Evolutionary conservation across 2,888 invertebrate genomes (phyloP), one percentile per base, ranked within the genome.

Genomic region (Sipha maydis): DNA sequence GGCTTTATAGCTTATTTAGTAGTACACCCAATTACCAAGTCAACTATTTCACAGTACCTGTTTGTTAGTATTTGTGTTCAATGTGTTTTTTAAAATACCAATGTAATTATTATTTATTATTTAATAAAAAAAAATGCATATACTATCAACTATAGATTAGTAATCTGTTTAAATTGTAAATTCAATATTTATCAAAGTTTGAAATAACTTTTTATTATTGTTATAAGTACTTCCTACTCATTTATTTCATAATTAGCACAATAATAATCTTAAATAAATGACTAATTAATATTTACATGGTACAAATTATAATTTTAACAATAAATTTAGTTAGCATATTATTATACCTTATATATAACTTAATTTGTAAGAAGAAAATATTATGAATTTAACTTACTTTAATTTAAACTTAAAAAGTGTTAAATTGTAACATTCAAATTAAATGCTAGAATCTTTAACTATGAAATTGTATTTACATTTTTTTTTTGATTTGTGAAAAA

Each of bases 401-500:
- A 61, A 61, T 25, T 61, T 4, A 61, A 25, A 21, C 21, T 61
- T 61, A 21, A 61, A 25, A 61, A 61, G 25, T 61, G 25, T 61
- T 21, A 61, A 61, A 61, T 61, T 61, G 61, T 61, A 61, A 25
- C 7, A 61, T 19, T 19, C 56, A 56, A 56, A 56, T 56, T 56
- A 19, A 56, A 56, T 56, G 11, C 56, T 56, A 56, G 56, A 56
- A 56, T 56, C 56, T 21, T 56, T 56, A 17, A 56, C 11, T 19
- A 48, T 77, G n/a, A 77, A 41, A 77, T 41, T 77, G 76, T 77
- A 77, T 77, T 48, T 41, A 77, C n/a, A 76, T n/a, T 19, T 73
- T 34, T 48, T 48, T 48, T 48, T 77, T 48, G 28, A 19, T 77
- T 77, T 77, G 77, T 77, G 4, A 76, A 75, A 75, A 75, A 25